phyloP scores from a whole-genome alignment of 2,888 invertebrate species.

The Zele albiditarsus region DNA sequence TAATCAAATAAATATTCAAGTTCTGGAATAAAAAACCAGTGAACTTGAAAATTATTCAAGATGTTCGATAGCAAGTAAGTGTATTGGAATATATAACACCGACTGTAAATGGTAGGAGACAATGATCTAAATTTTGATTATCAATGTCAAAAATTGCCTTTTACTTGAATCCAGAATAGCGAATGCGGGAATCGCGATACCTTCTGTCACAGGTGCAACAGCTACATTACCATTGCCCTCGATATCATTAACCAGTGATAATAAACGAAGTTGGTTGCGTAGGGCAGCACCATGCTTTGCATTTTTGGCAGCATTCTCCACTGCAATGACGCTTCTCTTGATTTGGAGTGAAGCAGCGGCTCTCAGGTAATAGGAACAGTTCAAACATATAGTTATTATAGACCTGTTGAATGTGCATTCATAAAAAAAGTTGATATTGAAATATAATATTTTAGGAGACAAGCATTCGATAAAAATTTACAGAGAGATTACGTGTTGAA shows the following conservation, averaged over 20 bases:
- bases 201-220: conserved; percentile 52
- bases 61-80: conserved; percentile 5
- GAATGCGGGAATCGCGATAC: conserved; percentile 52
- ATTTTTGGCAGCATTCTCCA: conserved; percentile 85
- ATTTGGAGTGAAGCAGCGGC: conserved; percentile 85
- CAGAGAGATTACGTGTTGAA: conserved; percentile 84
- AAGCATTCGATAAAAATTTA: conserved; percentile 87
- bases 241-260: conserved; percentile 38
- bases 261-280: conserved; percentile 68
- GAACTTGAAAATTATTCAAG: background rate
- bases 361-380: conserved; percentile 76
- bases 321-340: conserved; percentile 85
- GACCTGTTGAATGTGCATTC: background rate
- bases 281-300: conserved; percentile 80
- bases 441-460: conserved; percentile 66
- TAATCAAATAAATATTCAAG: background rate
- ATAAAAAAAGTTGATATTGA: background rate
- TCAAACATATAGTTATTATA: background rate
- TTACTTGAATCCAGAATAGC: conserved; percentile 57
- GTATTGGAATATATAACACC: background rate
- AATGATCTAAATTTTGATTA: too few relatives aligned
- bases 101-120: too few relatives aligned
- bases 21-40: background rate
- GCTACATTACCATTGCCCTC: conserved; percentile 41
- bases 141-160: background rate